Percentiles rank a stretch among this genome's conserved stretches.
Evolutionary conservation across 2,888 invertebrate genomes (phyloP).

Genomic region (Ethmia dodecea): DNA sequence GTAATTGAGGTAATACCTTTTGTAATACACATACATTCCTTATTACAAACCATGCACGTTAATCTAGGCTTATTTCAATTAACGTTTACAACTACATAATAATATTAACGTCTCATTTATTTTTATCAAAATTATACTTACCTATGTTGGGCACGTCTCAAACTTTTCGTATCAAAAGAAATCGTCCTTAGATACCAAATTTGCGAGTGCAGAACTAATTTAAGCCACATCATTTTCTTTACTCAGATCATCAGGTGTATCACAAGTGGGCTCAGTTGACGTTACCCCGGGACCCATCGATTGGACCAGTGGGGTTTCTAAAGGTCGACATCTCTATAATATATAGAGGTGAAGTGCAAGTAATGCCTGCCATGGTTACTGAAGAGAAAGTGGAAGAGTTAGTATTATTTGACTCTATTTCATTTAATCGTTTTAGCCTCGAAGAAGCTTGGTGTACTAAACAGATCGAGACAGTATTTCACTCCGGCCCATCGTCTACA

Average conservation of each 20-base stretch:
- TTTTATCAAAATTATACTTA: too few relatives aligned
- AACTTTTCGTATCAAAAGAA: neutral
- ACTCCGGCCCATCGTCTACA: too few relatives aligned
- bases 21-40: too few relatives aligned
- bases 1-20: too few relatives aligned
- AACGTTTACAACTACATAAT: too few relatives aligned
- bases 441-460: too few relatives aligned
- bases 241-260: constrained; percentile 85
- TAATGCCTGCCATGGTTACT: constrained; percentile 53
- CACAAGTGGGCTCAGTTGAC: constrained; percentile 92
- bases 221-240: neutral
- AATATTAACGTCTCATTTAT: too few relatives aligned
- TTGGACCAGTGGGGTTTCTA: constrained; percentile 83
- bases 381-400: constrained; percentile 38
- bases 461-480: too few relatives aligned
- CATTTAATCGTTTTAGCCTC: too few relatives aligned
- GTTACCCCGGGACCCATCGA: constrained; percentile 76
- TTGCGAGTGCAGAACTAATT: neutral
- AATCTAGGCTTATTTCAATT: too few relatives aligned
- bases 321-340: constrained; percentile 89
- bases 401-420: constrained; percentile 21
- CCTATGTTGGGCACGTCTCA: too few relatives aligned
- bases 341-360: constrained; percentile 81
- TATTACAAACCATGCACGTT: too few relatives aligned
- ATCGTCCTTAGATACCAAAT: neutral